Evolutionary conservation across 2,888 invertebrate genomes (phyloP).

Genomic region (Leucophenga montana): DNA sequence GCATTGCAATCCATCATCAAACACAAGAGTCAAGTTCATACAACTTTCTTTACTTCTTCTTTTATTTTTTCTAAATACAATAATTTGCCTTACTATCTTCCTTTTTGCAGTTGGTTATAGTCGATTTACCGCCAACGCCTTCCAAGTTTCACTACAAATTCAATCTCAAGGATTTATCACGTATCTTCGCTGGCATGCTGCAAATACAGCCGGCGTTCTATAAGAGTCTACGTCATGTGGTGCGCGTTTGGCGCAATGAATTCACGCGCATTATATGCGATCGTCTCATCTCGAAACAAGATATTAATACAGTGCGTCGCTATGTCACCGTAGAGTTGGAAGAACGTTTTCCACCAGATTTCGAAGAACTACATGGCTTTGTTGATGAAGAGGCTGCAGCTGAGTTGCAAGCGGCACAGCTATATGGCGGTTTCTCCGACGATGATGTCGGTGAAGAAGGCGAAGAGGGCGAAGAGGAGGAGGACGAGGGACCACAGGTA

Average conservation of each 20-base stretch:
- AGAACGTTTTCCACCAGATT: conserved; percentile 70
- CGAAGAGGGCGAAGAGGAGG: conserved; percentile 46
- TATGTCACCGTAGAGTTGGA: conserved; percentile 78
- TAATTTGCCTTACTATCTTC: conserved; percentile 8
- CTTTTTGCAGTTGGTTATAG: conserved; percentile 78
- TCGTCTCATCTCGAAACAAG: conserved; percentile 84
- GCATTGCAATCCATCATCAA: too few relatives aligned
- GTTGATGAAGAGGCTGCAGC: conserved; percentile 51
- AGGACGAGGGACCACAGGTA: conserved; percentile 43
- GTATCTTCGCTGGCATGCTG: conserved; percentile 87
- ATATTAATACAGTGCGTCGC: conserved; percentile 78
- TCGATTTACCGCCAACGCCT: conserved; percentile 90
- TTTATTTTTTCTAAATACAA: neutral
- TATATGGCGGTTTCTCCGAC: conserved; percentile 49
- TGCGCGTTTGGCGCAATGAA: conserved; percentile 94
- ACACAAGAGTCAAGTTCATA: too few relatives aligned
- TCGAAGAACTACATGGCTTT: conserved; percentile 63
- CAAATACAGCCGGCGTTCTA: conserved; percentile 83
- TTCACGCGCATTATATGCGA: conserved; percentile 90
- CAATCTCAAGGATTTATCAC: conserved; percentile 91
- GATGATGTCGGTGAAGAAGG: conserved; percentile 32
- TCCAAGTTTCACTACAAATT: conserved; percentile 96
- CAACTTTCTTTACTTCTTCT: too few relatives aligned
- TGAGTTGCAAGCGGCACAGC: conserved; percentile 51
- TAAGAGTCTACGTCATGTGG: conserved; percentile 79